A percentile compares a stretch with the other conserved stretches of the same genome.
Conservation (phyloP, 2,797 vertebrate genomes). For the Garrulus glandarius region DNA sequence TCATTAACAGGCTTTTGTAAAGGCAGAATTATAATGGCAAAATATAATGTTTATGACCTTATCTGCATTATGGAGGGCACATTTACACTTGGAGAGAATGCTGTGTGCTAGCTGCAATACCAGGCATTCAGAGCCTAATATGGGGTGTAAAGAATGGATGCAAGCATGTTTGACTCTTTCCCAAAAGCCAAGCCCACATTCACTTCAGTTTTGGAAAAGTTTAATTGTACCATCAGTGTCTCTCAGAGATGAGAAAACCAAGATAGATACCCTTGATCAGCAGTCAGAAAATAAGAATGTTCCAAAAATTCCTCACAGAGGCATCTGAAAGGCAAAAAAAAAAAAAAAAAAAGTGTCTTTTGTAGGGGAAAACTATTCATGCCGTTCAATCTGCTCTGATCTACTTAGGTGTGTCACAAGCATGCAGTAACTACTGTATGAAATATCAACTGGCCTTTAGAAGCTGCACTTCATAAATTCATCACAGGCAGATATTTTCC, state of each 20-base stretch:
- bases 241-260: neutral
- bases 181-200: slow-evolving; percentile 64
- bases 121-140: slow-evolving; percentile 40
- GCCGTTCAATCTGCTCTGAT: neutral
- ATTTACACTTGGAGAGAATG: slow-evolving; percentile 19
- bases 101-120: slow-evolving; percentile 7
- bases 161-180: slow-evolving; percentile 44
- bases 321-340: neutral
- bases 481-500: slow-evolving; percentile 12
- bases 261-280: neutral
- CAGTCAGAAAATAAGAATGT: neutral
- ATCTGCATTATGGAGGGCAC: neutral
- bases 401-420: neutral
- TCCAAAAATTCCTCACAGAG: neutral
- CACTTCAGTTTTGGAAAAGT: slow-evolving; percentile 25
- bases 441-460: neutral
- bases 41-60: slow-evolving; percentile 19
- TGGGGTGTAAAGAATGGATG: slow-evolving; percentile 37
- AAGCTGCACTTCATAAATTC: neutral
- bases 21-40: neutral
- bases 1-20: slow-evolving; percentile 2
- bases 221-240: neutral
- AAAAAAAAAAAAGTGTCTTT: neutral
- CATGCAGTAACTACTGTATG: neutral
- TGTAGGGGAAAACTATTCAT: neutral